Base-by-base conservation (phyloP, 2,113 vertebrate species). In the Dipodomys merriami region DNA sequence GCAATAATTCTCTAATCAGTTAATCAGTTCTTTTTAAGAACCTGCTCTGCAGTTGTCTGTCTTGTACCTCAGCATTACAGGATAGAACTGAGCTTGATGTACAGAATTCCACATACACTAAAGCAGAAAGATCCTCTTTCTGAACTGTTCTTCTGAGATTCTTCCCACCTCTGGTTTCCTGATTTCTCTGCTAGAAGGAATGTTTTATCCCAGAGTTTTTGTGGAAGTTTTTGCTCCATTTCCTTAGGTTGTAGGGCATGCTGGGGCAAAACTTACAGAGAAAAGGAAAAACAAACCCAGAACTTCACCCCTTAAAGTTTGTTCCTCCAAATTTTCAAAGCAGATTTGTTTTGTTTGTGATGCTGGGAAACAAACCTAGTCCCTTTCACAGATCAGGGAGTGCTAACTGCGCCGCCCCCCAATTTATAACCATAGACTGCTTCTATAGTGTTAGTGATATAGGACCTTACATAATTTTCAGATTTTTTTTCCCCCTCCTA, bases 401-500 rank as follows among this genome's bases (percentile, higher is more conserved):
- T 67, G 65, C 65, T 67, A 27, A 22, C 62, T 20, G 5, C 19
- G 7, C 62, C 3, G 18, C 22, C 7, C 25, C 25, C 25, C 27
- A 6, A 29, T 11, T 67, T 67, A 67, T 67, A 27, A 7, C 65
- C 27, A 67, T 27, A 67, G 53, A 35, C 57, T 3, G 67, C 2
- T 76, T 76, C 19, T 20, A 2, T 73, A 74, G 64, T 76, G 13
- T 94, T 97, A 90, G n/a, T 91, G 7, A 81, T 80, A 29, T 3
- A 39, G 0, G 69, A 46, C 49, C 65, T 84, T 69, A 88, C 39
- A 4, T 33, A 8, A 86, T 13, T 33, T 97, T 96, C 88, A 68
- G 60, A 96, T 79, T 19, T 2, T 96, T 91, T 84, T 90, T n/a
- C n/a, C 27, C 89, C 85, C 83, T 95, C 94, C 0, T 96, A 99